phyloP scores from a whole-genome alignment of 2,888 invertebrate genomes.

The Subacronicta megacephala region DNA sequence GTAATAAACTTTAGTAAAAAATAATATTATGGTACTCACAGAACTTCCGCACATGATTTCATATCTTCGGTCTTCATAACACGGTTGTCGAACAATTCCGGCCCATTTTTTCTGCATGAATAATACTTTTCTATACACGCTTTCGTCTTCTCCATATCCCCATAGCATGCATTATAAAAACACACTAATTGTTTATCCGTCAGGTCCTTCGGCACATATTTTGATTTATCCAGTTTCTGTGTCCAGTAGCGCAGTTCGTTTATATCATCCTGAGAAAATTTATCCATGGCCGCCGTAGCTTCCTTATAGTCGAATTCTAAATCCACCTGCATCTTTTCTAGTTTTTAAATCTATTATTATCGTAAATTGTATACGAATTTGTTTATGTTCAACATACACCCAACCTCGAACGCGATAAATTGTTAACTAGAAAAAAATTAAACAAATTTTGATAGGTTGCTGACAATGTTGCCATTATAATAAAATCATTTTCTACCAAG shows the following conservation, averaged over 20 bases:
- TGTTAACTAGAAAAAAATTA: slow-evolving; percentile 75
- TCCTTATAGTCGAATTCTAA: slow-evolving; percentile 83
- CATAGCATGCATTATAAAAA: slow-evolving; percentile 92
- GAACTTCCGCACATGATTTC: slow-evolving; percentile 78
- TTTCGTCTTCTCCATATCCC: slow-evolving; percentile 89
- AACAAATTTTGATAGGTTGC: slow-evolving; percentile 26
- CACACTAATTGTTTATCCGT: slow-evolving; percentile 91
- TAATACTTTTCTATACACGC: slow-evolving; percentile 91
- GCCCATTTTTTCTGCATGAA: slow-evolving; percentile 87
- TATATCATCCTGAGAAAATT: slow-evolving; percentile 85
- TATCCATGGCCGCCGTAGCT: slow-evolving; percentile 81
- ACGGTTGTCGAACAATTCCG: slow-evolving; percentile 91
- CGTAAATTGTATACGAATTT: slow-evolving; percentile 70
- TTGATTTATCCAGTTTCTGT: slow-evolving; percentile 82
- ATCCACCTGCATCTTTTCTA: slow-evolving; percentile 77
- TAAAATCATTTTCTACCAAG: slow-evolving; percentile 44
- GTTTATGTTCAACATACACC: slow-evolving; percentile 61
- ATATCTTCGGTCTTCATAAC: slow-evolving; percentile 87
- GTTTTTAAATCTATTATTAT: slow-evolving; percentile 52
- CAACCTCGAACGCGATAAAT: slow-evolving; percentile 54
- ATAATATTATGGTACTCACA: slow-evolving; percentile 81
- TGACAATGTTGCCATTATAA: slow-evolving; percentile 27
- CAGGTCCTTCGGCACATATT: slow-evolving; percentile 86
- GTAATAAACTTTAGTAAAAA: no score
- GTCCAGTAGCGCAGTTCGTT: slow-evolving; percentile 83